These are phyloP conservation scores for Agapostemon virescens DNA, from an alignment of 2,888 invertebrate genomes.

Conservation along the genomic window DNA sequence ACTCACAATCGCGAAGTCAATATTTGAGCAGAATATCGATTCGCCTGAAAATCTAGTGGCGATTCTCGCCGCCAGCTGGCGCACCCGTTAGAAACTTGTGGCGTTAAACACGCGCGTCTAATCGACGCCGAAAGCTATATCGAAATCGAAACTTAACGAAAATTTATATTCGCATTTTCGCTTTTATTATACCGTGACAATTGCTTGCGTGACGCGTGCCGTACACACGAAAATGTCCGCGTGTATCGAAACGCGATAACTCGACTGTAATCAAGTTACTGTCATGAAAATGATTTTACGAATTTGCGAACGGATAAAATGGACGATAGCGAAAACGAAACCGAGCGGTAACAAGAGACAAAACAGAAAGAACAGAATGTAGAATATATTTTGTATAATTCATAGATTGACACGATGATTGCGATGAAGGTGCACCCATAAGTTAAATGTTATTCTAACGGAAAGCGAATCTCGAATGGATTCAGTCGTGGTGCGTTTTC, in stretches of 20 bases:
- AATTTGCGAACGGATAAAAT: not conserved
- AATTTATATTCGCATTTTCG: not conserved
- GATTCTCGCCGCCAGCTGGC: conserved; percentile 61
- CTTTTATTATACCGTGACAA: not conserved
- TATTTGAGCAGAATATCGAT: conserved; percentile 80
- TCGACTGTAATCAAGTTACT: not conserved
- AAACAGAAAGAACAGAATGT: not conserved
- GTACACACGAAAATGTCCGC: not conserved
- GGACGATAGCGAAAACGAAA: not conserved
- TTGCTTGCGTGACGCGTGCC: not conserved
- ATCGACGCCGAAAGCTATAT: not conserved
- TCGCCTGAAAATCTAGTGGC: conserved; percentile 73
- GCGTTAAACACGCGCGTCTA: not conserved
- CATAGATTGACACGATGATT: not conserved
- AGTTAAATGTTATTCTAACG: not conserved
- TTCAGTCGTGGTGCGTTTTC: not conserved
- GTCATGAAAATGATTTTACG: not conserved
- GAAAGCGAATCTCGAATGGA: not conserved
- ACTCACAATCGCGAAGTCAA: conserved; percentile 76
- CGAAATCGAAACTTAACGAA: not conserved
- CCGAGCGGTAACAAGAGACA: not conserved
- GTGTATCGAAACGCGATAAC: not conserved
- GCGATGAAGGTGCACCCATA: not conserved
- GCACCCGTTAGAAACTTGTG: conserved; percentile 15
- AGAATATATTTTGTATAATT: not conserved